Evolutionary conservation across 2,888 invertebrate species (phyloP), one percentile per base, ranked within the genome.

Genomic region (Eupeodes latifasciatus): DNA sequence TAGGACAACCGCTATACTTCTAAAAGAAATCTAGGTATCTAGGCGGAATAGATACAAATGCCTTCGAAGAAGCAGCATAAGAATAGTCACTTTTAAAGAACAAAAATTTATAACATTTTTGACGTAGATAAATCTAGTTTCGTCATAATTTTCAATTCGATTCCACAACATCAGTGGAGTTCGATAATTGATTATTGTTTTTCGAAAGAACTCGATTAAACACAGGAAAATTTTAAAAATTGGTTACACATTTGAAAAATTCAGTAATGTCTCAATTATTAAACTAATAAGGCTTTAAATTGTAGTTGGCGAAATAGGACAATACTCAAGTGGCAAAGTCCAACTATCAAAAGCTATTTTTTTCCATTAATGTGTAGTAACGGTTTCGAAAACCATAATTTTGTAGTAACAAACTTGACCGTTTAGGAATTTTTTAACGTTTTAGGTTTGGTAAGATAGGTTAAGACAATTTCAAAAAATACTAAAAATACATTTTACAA

Each of bases 81-180:
- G 19, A 19, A 1, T 19, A 19, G 19, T 19, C 19, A 19, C 1
- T 19, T 19, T 19, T 19, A 19, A 19, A 19, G 19, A 19, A 19
- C 19, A 19, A 19, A 19, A 0, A 19, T 19, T 19, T 19, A 1
- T 19, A 19, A 19, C 19, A 19, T 19, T 19, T 19, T 19, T 19
- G 19, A 19, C 19, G 19, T 19, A 19, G 19, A 19, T 19, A 19
- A 19, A 19, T 19, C 19, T 1, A 27, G 27, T 27, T 27, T 27
- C 5, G 5, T 16, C 53, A 16, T 10, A 36, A 36, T 10, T 53
- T 11, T 36, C 36, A 3, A 19, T 16, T 53, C 36, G 16, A 40
- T 69, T 53, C 67, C 36, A 69, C 36, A 66, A 14, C 16, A 51
- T 53, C 1, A n/a, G 36, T 14, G 53, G 67, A n/a, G 34, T 53